Base-by-base conservation (phyloP, 2,888 invertebrate species). In the Salticus scenicus region DNA sequence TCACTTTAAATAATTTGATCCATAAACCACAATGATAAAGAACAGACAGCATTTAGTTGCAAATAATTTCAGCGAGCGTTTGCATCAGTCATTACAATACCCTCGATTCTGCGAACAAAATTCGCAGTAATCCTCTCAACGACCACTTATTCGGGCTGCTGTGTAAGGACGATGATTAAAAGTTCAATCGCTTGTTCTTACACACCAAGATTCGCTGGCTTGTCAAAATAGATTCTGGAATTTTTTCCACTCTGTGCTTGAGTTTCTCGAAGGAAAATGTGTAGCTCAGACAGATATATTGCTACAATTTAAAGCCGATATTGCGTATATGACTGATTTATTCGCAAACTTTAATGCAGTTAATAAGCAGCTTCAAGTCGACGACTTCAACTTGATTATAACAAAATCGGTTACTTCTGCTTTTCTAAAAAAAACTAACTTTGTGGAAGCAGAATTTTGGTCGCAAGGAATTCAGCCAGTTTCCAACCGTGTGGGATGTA, bases 161-260 rank as follows among this genome's bases (percentile, higher is more conserved):
- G 10, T 30, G 14, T 77, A 77, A 57, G 42, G 31, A 33, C 17
- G 31, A 31, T 24, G 14, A 64, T 8, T 12, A 20, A 64, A 24
- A 64, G 24, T 64, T 64, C 64, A 64, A 24, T 64, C n/a, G 24
- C 14, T 64, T 64, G 64, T 24, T 64, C 24, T 8, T 64, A 31
- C 33, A 69, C 30, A 10, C 12, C 7, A 47, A 10, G n/a, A 17
- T 17, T 17, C 17, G n/a, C n/a, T 47, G 47, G 47, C 47, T 47
- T 2, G 7, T 85, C 57, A 88, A 70, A 77, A 73, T 81, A 85
- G 85, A 27, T 83, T 88, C 77, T 88, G 75, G 70, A 80, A 66
- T 42, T 69, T 87, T 47, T 88, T 88, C 73, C 78, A 85, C 17
- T 85, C 76, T 63, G 75, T 88, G 63, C 63, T 87, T 42, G 87